Base-by-base conservation (phyloP, 2,888 invertebrate genomes). In the Teleiodes luculella region DNA sequence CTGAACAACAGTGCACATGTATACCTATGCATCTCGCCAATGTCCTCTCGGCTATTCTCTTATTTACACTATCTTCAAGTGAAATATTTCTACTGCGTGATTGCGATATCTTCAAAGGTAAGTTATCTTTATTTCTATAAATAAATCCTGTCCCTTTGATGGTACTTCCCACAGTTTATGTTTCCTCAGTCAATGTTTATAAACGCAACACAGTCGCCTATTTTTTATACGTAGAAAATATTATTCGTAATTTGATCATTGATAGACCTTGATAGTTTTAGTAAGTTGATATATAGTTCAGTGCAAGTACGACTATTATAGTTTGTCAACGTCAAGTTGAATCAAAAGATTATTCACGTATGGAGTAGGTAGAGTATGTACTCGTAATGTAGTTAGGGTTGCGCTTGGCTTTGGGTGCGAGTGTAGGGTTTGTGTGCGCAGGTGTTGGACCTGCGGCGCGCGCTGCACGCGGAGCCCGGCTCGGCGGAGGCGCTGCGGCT, bases 381-480 rank as follows among this genome's bases (percentile, higher is more conserved):
- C 4, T 14, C 11, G 7, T 39, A 11, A 5, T 3, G 39, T 39
- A 39, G 18, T 39, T 39, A 39, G 14, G 33, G 6, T 30, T 33
- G 47, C 33, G 46, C 30, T 30, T 31, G 30, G 39, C 14, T 30
- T 47, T 11, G 57, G 58, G 56, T 54, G 62, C 60, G 62, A 55
- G 66, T 70, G 43, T 20, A 43, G 43, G 24, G 24, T 65, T 70
- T 63, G 62, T 67, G 66, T 75, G 73, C 71, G 88, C 80, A 95
- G 95, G 95, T 95, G 90, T 92, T 94, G 92, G 94, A 95, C 90
- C 91, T 95, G 83, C 93, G 94, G 89, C 92, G 94, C 84, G 94
- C 94, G 78, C 93, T 95, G 86, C 95, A 95, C 89, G 95, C 94
- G 67, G 93, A 93, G 85, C 92, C 92, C 52, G 90, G 90, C 60